These are phyloP conservation scores for Scophthalmus maximus DNA, from an alignment of 2,113 vertebrate species.

Conservation along the genomic window DNA sequence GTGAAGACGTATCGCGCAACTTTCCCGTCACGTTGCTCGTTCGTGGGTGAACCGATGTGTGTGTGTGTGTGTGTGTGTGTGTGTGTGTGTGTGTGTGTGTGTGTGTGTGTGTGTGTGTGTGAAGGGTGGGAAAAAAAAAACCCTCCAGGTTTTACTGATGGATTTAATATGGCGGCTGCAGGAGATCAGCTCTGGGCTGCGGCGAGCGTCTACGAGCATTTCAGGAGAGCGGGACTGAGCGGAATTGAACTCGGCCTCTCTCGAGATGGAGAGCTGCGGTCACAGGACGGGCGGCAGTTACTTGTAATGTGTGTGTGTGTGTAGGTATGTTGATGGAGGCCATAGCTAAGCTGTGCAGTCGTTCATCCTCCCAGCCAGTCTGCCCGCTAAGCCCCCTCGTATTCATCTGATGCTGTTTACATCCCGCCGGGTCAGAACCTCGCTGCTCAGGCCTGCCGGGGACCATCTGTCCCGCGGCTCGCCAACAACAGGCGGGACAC, in stretches of 20 bases:
- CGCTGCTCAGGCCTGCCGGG: conserved; percentile 16
- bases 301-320: conserved; percentile 34
- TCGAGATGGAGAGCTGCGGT: conserved; percentile 32
- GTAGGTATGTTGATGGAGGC: conserved; percentile 40
- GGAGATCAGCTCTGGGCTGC: conserved; percentile 14
- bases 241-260: conserved; percentile 30
- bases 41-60: not conserved
- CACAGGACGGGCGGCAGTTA: conserved; percentile 19
- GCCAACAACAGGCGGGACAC: not conserved
- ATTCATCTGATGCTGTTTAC: conserved; percentile 65
- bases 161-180: conserved; percentile 1
- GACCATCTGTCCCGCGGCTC: conserved; percentile 10
- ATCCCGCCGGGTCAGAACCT: conserved; percentile 43
- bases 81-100: not conserved
- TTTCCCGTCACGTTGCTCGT: not conserved
- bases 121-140: conserved; percentile 2
- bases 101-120: conserved; percentile 13
- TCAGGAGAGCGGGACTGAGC: conserved; percentile 31
- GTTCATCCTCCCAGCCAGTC: conserved; percentile 44
- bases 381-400: conserved; percentile 44
- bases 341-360: conserved; percentile 42
- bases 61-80: not conserved
- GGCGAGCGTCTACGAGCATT: conserved; percentile 4
- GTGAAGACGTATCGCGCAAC: not conserved
- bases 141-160: not conserved